These are phyloP conservation scores for Tetropium fuscum DNA, from an alignment of 2,888 invertebrate species.

Conservation along the genomic window DNA sequence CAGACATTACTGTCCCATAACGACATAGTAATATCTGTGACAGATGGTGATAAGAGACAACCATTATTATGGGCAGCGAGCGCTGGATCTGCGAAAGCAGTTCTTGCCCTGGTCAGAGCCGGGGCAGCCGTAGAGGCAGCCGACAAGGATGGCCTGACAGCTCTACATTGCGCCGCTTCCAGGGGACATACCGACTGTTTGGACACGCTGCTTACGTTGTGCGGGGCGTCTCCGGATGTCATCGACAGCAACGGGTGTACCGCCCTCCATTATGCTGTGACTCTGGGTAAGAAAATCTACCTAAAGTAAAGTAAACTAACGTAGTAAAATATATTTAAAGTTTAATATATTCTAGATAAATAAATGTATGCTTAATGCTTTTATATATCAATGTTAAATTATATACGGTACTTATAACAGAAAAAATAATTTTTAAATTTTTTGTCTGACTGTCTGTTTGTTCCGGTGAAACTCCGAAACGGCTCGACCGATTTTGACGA, in stretches of 20 bases:
- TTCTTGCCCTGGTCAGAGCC: conserved; percentile 79
- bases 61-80: conserved; percentile 98
- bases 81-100: conserved; percentile 93
- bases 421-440: too few species aligned
- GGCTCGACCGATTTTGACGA: too few species aligned
- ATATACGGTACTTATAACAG: too few species aligned
- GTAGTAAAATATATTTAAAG: too few species aligned
- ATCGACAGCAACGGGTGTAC: conserved; percentile 96
- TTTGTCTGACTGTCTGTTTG: too few species aligned
- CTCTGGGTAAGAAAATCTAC: conserved; percentile 74
- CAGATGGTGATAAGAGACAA: conserved; percentile 93
- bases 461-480: too few species aligned
- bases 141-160: conserved; percentile 88
- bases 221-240: conserved; percentile 90
- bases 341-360: too few species aligned
- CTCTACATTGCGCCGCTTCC: conserved; percentile 96
- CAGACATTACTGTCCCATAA: conserved; percentile 81
- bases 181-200: conserved; percentile 94
- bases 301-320: too few species aligned
- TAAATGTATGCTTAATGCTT: too few species aligned
- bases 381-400: too few species aligned
- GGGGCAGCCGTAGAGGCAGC: conserved; percentile 47
- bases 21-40: conserved; percentile 84
- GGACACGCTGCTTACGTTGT: conserved; percentile 87
- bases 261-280: conserved; percentile 96